Conservation (phyloP, 1,140 invertebrate species). For the Plutomurus gul region DNA sequence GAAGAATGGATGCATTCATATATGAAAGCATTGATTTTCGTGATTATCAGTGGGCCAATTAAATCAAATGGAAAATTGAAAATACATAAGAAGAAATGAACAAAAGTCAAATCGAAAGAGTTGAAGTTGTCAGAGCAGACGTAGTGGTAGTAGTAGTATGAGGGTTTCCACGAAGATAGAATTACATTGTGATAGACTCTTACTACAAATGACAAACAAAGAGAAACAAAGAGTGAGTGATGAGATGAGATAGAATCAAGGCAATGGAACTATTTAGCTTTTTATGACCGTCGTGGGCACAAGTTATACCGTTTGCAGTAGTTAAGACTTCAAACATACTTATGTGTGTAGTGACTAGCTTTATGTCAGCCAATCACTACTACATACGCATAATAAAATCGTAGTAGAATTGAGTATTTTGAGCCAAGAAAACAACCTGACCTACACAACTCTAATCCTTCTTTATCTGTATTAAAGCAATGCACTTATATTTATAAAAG, state of each 20-base stretch:
- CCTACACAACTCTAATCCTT: neutral
- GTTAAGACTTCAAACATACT: no score
- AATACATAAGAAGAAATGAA: neutral
- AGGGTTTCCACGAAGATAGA: conserved; percentile 22
- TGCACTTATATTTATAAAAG: neutral
- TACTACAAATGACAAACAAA: conserved; percentile 30
- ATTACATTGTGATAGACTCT: conserved; percentile 26
- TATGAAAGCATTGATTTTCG: neutral
- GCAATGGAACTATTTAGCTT: conserved; percentile 17
- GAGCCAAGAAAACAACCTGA: conserved; percentile 16
- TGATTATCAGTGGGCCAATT: neutral
- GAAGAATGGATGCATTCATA: neutral
- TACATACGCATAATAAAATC: no score
- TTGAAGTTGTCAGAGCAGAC: conserved; percentile 25
- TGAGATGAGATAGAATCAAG: conserved; percentile 27
- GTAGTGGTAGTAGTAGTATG: no score
- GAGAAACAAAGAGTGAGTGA: conserved; percentile 26
- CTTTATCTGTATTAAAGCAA: neutral
- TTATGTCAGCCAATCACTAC: no score
- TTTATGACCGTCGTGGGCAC: neutral
- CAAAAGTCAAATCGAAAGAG: conserved; percentile 5
- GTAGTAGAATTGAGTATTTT: neutral
- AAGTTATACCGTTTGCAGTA: no score
- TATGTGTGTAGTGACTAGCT: no score
- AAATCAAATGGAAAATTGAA: conserved; percentile 10